Percentiles rank a stretch among this genome's conserved stretches.
Conservation (phyloP, 2,797 vertebrate genomes). For the Acanthornis magna region DNA sequence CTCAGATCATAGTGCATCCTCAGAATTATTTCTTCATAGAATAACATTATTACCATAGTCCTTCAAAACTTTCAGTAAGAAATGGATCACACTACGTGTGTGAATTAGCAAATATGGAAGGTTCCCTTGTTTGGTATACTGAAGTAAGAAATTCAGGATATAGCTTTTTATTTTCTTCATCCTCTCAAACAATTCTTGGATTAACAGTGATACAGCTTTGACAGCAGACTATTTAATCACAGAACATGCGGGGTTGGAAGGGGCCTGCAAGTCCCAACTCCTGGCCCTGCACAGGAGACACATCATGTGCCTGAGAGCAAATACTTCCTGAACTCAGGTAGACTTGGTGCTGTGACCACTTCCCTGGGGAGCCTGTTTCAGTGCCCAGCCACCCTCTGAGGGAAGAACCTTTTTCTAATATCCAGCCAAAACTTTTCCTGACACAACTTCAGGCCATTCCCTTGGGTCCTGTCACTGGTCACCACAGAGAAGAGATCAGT, state of each 20-base stretch:
- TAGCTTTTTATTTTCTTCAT: background rate
- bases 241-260: background rate
- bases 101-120: background rate
- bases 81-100: background rate
- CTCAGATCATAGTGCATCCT: background rate
- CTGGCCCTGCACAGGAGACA: background rate
- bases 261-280: background rate
- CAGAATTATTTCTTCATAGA: background rate
- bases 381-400: fast-evolving
- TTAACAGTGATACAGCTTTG: background rate
- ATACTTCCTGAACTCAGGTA: background rate
- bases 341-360: background rate
- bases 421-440: background rate
- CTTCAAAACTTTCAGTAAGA: background rate
- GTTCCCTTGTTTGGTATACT: background rate
- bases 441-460: background rate
- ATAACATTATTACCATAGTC: background rate
- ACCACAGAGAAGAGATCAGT: background rate
- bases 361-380: background rate
- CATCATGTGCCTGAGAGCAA: background rate
- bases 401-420: background rate
- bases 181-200: background rate
- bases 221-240: background rate
- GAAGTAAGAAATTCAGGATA: background rate
- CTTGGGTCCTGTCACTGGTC: background rate